phyloP scores from a whole-genome alignment of 2,888 invertebrate genomes.

The Troides oblongomaculatus region DNA sequence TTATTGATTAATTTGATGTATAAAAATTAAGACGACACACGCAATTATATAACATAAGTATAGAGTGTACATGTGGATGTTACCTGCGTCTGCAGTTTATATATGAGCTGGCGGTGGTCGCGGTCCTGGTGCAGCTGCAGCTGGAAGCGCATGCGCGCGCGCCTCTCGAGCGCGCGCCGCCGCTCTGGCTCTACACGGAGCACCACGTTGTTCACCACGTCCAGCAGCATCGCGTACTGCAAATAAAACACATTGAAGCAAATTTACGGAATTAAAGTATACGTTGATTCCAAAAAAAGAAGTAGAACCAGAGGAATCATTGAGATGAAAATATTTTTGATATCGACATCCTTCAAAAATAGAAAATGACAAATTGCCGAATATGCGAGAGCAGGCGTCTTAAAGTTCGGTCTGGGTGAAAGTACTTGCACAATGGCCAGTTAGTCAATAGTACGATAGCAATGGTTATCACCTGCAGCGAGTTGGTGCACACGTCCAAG shows the following conservation, averaged over 20 bases:
- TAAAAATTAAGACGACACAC: no score
- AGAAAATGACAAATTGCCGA: no score
- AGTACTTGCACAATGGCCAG: no score
- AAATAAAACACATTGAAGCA: background rate
- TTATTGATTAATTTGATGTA: no score
- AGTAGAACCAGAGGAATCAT: background rate
- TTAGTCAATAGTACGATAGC: no score
- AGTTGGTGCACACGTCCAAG: slow-evolving; percentile 98
- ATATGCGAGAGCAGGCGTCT: no score
- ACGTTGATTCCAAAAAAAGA: background rate
- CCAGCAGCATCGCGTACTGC: slow-evolving; percentile 97
- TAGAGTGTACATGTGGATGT: no score
- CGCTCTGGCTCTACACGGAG: slow-evolving; percentile 97
- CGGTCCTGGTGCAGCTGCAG: slow-evolving; percentile 94
- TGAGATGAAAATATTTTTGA: no score
- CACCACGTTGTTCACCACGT: slow-evolving; percentile 97
- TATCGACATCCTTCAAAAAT: no score
- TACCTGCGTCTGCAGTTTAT: slow-evolving; percentile 92
- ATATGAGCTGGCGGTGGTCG: slow-evolving; percentile 95
- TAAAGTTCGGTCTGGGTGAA: no score
- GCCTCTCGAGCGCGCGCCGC: slow-evolving; percentile 92
- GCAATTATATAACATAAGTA: no score
- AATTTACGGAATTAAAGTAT: background rate
- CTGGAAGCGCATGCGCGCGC: slow-evolving; percentile 96
- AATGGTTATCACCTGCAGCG: slow-evolving; percentile 82